phyloP scores from a whole-genome alignment of 2,113 vertebrate species.

The Megaceryle torquata region DNA sequence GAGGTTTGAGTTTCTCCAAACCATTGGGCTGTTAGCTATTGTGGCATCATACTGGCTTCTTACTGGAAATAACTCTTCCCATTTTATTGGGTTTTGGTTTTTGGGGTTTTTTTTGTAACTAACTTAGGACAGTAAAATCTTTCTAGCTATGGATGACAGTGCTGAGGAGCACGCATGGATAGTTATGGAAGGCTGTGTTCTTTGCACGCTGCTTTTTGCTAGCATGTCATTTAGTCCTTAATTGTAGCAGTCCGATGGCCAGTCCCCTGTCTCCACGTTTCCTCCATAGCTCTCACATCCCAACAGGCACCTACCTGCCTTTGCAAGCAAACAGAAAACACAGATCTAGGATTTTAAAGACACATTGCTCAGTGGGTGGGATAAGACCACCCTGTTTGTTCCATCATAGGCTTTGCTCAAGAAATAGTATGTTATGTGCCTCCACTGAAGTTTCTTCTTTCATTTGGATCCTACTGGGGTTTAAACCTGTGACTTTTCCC shows the following conservation, averaged over 20 bases:
- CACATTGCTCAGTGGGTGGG: not conserved
- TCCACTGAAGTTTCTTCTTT: not conserved
- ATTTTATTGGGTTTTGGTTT: not conserved
- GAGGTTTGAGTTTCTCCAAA: not conserved
- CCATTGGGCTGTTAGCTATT: not conserved
- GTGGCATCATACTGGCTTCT: not conserved
- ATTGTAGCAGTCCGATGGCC: not conserved
- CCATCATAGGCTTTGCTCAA: not conserved
- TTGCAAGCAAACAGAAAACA: not conserved
- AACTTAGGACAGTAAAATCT: not conserved
- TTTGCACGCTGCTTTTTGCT: not conserved
- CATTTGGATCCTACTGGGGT: not conserved
- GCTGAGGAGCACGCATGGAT: not conserved
- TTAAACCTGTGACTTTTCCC: not conserved
- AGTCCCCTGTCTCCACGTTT: not conserved
- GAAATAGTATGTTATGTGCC: not conserved
- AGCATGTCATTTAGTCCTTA: not conserved
- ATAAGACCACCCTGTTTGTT: constrained; percentile 39
- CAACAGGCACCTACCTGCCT: not conserved
- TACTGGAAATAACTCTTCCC: not conserved
- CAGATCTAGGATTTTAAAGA: not conserved
- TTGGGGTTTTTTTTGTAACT: not conserved
- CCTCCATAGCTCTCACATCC: not conserved
- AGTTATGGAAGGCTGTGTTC: not conserved
- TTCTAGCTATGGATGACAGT: not conserved